Base-by-base conservation (phyloP, 2,888 invertebrate genomes). In the Trachelus tabidus region DNA sequence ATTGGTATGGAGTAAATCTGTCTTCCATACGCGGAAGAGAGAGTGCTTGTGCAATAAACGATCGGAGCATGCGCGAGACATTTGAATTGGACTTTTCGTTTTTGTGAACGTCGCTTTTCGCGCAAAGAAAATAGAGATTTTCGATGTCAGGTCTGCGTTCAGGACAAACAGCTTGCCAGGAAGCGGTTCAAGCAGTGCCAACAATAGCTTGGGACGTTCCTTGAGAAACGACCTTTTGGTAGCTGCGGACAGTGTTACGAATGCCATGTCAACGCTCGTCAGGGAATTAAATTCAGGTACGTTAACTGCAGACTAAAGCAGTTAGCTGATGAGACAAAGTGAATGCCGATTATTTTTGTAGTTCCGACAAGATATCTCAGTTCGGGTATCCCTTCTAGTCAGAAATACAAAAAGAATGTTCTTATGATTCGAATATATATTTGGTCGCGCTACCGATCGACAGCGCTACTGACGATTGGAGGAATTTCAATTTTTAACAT, bases 191-290 rank as follows among this genome's bases (percentile, higher is more conserved):
- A 91, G 89, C 89, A 91, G 91, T 85, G 90, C 90, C 82, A 91
- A 90, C 87, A 91, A 91, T 89, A 91, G 90, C 85, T 88, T 90
- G 84, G 93, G 94, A 83, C 93, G 96, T 86, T 95, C 94, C 85
- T 94, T 97, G 76, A 93, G 96, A 87, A 97, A 97, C 89, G 98
- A 98, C 92, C 94, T 99, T 77, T 94, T 99, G 85, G 96, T 97
- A 89, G 98, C 99, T 74, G 99, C 99, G 73, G 99, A 99, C 92
- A 98, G 98, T 37, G 98, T 99, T 85, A 98, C 99, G 81, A 97
- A 97, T 92, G 99, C 99, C 81, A 99, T 99, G 98, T 98, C 98
- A 68, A 97, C 98, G 35, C 94, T 99, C 86, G 99, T 99, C 86
- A 94, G 97, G 92, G 99, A 99, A 93, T 94, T 99, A 77, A 98